Conservation (phyloP, 2,888 invertebrate genomes). For the Caenorhabditis panamensis region DNA sequence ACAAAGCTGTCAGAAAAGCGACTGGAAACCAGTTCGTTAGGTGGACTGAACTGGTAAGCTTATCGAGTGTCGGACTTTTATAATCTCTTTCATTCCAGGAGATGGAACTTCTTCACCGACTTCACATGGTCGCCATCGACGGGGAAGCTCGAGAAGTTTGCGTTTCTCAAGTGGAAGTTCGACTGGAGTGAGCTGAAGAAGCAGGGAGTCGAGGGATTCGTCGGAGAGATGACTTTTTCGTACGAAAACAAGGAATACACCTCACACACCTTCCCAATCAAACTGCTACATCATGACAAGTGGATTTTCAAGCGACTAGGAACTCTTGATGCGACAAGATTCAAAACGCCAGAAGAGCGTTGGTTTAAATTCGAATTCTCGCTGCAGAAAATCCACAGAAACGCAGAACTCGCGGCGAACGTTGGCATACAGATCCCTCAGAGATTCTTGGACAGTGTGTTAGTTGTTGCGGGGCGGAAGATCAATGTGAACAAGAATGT, state of each 20-base stretch:
- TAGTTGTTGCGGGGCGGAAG: background rate
- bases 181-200: background rate
- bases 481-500: constrained; percentile 3
- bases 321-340: background rate
- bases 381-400: background rate
- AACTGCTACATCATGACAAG: background rate
- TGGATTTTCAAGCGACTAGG: background rate
- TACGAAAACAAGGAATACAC: background rate
- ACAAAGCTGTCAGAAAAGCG: no score
- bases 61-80: no score
- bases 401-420: background rate
- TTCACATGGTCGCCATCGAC: no score
- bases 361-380: background rate
- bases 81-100: background rate
- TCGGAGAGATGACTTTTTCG: background rate
- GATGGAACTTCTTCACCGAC: no score
- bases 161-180: background rate
- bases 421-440: background rate
- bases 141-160: background rate
- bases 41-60: no score
- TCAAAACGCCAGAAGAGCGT: background rate
- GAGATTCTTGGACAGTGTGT: background rate
- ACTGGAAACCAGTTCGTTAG: no score
- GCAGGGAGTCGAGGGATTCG: background rate
- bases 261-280: background rate